Percentiles rank a stretch among this genome's conserved stretches.
Conservation (phyloP, 2,888 invertebrate species). For the Frankliniella fusca region DNA sequence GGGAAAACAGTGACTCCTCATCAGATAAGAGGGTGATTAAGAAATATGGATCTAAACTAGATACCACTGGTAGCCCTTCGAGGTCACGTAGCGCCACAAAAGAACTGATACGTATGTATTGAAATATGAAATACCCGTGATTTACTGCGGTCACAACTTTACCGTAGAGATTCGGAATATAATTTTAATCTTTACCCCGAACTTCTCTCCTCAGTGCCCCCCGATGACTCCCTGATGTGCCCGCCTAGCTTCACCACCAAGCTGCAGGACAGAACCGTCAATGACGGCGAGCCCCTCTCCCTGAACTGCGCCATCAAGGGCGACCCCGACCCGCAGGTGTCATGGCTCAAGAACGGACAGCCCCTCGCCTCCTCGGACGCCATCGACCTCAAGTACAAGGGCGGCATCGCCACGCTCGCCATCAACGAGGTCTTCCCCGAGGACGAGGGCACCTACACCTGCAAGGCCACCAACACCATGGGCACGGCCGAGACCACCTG, state of each 20-base stretch:
- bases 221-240: conserved; percentile 82
- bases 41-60: conserved; percentile 64
- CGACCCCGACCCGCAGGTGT: conserved; percentile 87
- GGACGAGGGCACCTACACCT: conserved; percentile 85
- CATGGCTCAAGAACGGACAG: conserved; percentile 82
- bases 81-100: conserved; percentile 86
- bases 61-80: conserved; percentile 73
- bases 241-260: conserved; percentile 78
- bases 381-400: conserved; percentile 87
- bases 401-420: conserved; percentile 77
- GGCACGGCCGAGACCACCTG: conserved; percentile 81
- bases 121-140: neutral
- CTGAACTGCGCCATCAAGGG: conserved; percentile 81
- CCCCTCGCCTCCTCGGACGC: conserved; percentile 70
- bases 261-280: conserved; percentile 68
- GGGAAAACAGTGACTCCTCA: conserved; percentile 38
- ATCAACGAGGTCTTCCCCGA: conserved; percentile 94
- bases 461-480: conserved; percentile 86
- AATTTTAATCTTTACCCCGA: neutral
- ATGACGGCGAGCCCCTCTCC: conserved; percentile 82
- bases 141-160: too few species aligned
- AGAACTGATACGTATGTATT: conserved; percentile 72
- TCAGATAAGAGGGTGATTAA: conserved; percentile 53
- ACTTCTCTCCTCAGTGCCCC: conserved; percentile 61
- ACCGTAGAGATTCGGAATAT: neutral